phyloP scores from a whole-genome alignment of 2,888 invertebrate species.

The Caenorhabditis sp. region DNA sequence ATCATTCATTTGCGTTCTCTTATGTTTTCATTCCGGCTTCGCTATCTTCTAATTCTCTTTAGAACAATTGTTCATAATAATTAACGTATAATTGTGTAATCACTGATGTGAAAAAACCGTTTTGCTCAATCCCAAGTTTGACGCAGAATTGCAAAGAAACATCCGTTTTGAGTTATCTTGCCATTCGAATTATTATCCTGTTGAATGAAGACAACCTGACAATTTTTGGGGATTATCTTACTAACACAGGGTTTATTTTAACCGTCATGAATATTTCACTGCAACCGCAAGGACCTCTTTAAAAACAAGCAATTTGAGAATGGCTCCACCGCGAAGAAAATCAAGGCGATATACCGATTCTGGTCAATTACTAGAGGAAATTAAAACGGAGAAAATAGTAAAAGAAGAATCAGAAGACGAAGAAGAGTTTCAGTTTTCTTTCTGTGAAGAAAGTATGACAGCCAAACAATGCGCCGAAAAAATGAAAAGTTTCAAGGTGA shows the following conservation, averaged over 20 bases:
- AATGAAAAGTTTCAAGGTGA: slow-evolving; percentile 14
- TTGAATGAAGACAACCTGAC: slow-evolving; percentile 12
- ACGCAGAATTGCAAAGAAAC: slow-evolving; percentile 24
- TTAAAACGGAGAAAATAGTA: background rate
- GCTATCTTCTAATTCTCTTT: background rate
- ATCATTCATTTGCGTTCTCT: slow-evolving; percentile 24
- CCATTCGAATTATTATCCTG: slow-evolving; percentile 33
- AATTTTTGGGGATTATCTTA: background rate
- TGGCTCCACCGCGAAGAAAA: too few relatives aligned
- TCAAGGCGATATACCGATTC: too few relatives aligned
- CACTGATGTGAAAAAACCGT: background rate
- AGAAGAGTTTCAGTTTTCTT: slow-evolving; percentile 20
- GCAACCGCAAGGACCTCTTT: too few relatives aligned
- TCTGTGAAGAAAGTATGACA: slow-evolving; percentile 19
- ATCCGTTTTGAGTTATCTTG: slow-evolving; percentile 34
- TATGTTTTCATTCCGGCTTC: slow-evolving; percentile 40
- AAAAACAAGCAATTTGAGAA: too few relatives aligned
- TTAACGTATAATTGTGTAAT: background rate
- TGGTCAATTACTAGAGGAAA: too few relatives aligned
- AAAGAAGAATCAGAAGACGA: background rate
- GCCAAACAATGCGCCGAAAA: slow-evolving; percentile 31
- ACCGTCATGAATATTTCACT: background rate
- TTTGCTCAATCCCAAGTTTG: slow-evolving; percentile 33
- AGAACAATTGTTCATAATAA: slow-evolving; percentile 15
- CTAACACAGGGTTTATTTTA: background rate